Evolutionary conservation across 2,888 invertebrate genomes (phyloP).

Genomic region (Polyploca ridens): DNA sequence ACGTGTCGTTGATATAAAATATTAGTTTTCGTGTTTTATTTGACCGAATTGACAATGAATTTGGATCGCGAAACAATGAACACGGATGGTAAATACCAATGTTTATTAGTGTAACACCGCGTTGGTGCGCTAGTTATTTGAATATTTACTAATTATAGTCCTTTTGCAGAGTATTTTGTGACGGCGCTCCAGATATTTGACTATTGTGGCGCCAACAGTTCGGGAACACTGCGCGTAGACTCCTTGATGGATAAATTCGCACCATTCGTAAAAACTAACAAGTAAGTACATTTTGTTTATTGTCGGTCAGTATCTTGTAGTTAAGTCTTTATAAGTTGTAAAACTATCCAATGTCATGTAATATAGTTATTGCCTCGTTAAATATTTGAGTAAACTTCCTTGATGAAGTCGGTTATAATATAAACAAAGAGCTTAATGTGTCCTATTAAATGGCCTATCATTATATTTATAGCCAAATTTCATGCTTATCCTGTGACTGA

Average conservation of each 20-base stretch:
- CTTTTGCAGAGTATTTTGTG: conserved; percentile 71
- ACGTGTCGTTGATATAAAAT: conserved; percentile 30
- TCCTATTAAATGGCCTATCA: background rate
- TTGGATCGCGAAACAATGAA: conserved; percentile 60
- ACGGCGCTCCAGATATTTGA: conserved; percentile 77
- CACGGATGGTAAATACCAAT: conserved; percentile 62
- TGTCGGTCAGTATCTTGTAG: background rate
- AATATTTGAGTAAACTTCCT: background rate
- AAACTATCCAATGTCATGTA: background rate
- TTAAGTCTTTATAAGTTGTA: background rate
- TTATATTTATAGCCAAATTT: background rate
- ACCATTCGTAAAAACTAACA: conserved; percentile 74
- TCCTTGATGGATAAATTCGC: conserved; percentile 76
- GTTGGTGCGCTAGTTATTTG: conserved; percentile 62
- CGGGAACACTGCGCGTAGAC: conserved; percentile 66
- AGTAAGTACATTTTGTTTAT: conserved; percentile 52
- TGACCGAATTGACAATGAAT: conserved; percentile 54
- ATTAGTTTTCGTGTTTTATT: conserved; percentile 18
- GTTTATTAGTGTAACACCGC: conserved; percentile 61
- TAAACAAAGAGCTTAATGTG: background rate
- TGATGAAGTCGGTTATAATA: background rate
- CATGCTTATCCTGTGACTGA: conserved; percentile 4
- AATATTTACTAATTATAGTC: conserved; percentile 54
- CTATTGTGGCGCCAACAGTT: conserved; percentile 68
- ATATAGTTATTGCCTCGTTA: background rate